Percentiles rank a stretch among this genome's conserved stretches.
phyloP scores from a whole-genome alignment of 2,113 vertebrate species.

The Rattus rattus region DNA sequence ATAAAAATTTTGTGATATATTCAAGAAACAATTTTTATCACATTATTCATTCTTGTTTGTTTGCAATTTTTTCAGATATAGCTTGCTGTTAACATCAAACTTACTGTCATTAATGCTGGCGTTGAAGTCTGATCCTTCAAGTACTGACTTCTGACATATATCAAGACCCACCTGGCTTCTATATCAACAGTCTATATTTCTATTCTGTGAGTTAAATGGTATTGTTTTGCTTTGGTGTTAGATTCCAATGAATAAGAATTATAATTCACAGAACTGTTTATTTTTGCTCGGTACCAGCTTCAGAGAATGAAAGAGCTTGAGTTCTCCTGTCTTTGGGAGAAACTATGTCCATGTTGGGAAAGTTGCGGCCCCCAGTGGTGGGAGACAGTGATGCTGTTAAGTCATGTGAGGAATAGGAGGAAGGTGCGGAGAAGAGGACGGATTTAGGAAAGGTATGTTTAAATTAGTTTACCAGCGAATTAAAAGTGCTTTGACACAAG shows the following conservation, averaged over 20 bases:
- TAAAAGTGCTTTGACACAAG: no score
- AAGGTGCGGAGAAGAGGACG: not conserved
- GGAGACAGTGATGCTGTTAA: rapidly evolving
- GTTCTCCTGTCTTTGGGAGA: not conserved
- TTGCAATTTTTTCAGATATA: no score
- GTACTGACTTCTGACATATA: not conserved
- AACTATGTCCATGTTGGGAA: no score
- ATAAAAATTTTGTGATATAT: not conserved
- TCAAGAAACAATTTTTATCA: not conserved
- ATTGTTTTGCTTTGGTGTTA: not conserved
- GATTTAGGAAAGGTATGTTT: not conserved
- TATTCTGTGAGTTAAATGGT: not conserved
- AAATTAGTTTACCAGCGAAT: not conserved
- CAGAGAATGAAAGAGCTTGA: not conserved
- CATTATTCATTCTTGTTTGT: not conserved
- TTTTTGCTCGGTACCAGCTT: not conserved
- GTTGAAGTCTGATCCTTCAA: not conserved
- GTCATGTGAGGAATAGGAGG: not conserved
- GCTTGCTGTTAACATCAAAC: not conserved
- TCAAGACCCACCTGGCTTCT: no score
- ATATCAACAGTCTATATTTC: not conserved
- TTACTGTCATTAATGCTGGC: no score
- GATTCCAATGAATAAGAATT: not conserved
- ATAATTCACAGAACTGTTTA: not conserved
- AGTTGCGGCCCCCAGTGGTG: not conserved